phyloP scores from a whole-genome alignment of 2,797 vertebrate species.

The Myoxocephalus aenaeus region DNA sequence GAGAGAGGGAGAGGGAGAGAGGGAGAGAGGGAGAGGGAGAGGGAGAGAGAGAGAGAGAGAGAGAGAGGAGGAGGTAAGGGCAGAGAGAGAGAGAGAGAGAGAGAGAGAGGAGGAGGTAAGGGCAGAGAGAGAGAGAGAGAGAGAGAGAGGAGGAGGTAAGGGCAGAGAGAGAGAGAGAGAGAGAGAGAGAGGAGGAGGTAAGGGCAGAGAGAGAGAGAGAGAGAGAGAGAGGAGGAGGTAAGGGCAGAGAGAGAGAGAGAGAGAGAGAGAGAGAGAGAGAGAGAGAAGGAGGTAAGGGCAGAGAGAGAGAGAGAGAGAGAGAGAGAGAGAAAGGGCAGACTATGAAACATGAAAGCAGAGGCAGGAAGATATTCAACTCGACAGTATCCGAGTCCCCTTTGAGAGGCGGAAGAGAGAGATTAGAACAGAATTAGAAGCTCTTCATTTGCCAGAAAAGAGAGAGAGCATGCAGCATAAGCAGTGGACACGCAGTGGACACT shows the following conservation, averaged over 20 bases:
- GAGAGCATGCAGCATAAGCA: conserved; percentile 2
- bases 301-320: conserved; percentile 19
- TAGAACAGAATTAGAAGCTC: conserved; percentile 27
- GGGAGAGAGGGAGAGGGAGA: conserved; percentile 17
- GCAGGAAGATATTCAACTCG: conserved; percentile 36
- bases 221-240: conserved; percentile 11
- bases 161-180: conserved; percentile 56
- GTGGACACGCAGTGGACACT: conserved; percentile 14
- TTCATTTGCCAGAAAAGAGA: conserved; percentile 26
- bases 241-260: too few species aligned
- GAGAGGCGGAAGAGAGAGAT: conserved; percentile 18
- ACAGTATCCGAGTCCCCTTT: conserved; percentile 30
- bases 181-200: conserved; percentile 24
- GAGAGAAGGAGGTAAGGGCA: conserved; percentile 22
- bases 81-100: conserved; percentile 53
- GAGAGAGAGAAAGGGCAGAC: conserved; percentile 15
- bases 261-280: conserved; percentile 53
- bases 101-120: conserved; percentile 26
- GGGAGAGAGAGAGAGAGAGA: conserved; percentile 13
- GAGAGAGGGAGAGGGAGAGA: conserved; percentile 13
- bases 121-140: conserved; percentile 15
- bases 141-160: too few species aligned
- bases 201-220: conserved; percentile 20
- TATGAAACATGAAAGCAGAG: conserved; percentile 48
- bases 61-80: too few species aligned